These are phyloP conservation scores for Abrostola triplasia DNA, from an alignment of 2,888 invertebrate species.

Conservation along the genomic window DNA sequence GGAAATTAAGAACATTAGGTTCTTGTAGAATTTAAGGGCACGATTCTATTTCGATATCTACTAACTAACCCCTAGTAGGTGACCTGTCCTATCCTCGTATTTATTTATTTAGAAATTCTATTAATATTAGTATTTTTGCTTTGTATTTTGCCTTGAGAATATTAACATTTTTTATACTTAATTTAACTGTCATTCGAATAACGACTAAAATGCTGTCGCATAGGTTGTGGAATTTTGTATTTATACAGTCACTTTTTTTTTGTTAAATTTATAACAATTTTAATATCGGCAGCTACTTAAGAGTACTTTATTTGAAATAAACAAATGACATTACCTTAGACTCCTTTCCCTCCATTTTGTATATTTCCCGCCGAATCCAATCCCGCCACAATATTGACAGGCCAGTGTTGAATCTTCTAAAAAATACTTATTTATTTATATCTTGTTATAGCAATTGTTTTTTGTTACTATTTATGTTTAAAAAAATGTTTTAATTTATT, in stretches of 20 bases:
- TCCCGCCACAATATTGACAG: constrained; percentile 87
- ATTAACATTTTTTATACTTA: constrained; percentile 66
- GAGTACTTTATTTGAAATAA: constrained; percentile 84
- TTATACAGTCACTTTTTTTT: constrained; percentile 73
- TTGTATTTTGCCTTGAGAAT: constrained; percentile 83
- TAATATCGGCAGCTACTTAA: constrained; percentile 87
- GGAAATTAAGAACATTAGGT: background rate
- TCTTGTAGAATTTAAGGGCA: constrained; percentile 10
- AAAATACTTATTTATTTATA: constrained; percentile 83
- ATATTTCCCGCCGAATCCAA: constrained; percentile 59
- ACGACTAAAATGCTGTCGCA: constrained; percentile 61
- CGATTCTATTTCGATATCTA: constrained; percentile 52
- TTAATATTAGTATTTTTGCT: constrained; percentile 77
- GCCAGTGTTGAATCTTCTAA: constrained; percentile 86
- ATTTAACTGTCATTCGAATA: constrained; percentile 53
- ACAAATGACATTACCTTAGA: constrained; percentile 79
- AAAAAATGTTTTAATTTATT: constrained; percentile 86
- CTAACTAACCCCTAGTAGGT: constrained; percentile 71
- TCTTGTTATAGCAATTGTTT: constrained; percentile 84
- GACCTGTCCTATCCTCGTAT: constrained; percentile 79
- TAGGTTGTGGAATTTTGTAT: constrained; percentile 79
- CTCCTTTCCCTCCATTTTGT: constrained; percentile 51
- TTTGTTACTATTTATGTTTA: constrained; percentile 86
- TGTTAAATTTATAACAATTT: constrained; percentile 81
- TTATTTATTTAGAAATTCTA: constrained; percentile 82